Percentiles rank a stretch among this genome's conserved stretches.
Evolutionary conservation across 2,113 vertebrate species (phyloP).

Genomic region (Pogona vitticeps): DNA sequence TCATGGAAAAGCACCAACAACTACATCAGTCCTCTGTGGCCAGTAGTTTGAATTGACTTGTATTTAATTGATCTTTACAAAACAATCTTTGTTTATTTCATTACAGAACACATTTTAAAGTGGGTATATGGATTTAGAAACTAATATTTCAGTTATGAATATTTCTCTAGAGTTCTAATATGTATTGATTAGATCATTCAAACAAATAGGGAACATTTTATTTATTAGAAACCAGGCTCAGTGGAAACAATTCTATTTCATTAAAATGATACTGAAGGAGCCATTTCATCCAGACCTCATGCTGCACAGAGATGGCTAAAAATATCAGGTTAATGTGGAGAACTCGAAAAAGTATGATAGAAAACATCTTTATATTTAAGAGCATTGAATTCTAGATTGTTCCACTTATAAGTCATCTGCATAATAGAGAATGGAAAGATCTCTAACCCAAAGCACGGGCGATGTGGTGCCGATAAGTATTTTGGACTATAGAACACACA

Average conservation of each 20-base stretch:
- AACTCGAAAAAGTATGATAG: neutral
- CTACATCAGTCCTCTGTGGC: neutral
- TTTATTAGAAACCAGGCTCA: neutral
- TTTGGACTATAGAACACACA: too few species aligned
- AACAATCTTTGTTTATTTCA: too few species aligned
- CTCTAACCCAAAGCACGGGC: too few species aligned
- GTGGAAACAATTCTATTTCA: neutral
- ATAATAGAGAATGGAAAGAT: too few species aligned
- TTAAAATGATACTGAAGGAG: neutral
- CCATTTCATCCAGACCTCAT: neutral
- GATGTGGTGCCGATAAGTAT: too few species aligned
- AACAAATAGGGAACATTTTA: neutral
- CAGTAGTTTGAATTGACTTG: neutral
- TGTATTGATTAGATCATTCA: neutral
- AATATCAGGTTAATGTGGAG: neutral
- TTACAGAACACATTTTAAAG: too few species aligned
- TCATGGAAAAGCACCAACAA: neutral
- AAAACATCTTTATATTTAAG: too few species aligned
- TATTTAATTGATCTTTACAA: neutral
- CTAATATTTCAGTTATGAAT: neutral
- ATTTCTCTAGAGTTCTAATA: neutral
- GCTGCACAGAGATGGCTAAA: neutral
- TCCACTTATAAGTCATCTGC: too few species aligned
- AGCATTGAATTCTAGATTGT: too few species aligned
- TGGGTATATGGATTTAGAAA: neutral